Evolutionary conservation across 2,113 vertebrate genomes (phyloP).

Genomic region (Tiliqua scincoides): DNA sequence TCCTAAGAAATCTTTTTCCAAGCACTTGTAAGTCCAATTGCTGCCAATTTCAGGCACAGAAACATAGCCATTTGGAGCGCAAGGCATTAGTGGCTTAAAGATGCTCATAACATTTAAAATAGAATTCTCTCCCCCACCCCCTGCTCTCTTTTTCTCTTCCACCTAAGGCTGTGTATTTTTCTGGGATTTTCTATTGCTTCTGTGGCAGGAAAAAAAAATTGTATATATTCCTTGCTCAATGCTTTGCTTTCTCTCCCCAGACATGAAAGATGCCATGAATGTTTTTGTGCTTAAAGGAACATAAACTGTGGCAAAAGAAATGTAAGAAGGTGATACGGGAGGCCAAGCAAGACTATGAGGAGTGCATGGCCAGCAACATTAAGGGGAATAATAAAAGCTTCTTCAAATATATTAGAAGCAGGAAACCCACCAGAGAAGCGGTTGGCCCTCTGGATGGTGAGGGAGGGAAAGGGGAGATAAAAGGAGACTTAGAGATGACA

Average conservation of each 20-base stretch:
- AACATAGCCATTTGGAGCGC: constrained; percentile 57
- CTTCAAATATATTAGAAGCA: no score
- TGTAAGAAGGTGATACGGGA: no score
- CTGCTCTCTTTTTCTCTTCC: not conserved
- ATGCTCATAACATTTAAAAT: constrained; percentile 61
- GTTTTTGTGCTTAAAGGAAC: not conserved
- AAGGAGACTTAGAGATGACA: no score
- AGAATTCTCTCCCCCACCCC: not conserved
- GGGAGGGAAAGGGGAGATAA: no score
- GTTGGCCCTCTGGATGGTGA: no score
- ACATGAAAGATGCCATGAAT: constrained; percentile 24
- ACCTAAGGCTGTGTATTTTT: constrained; percentile 36
- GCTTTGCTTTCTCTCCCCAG: not conserved
- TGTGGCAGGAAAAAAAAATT: constrained; percentile 1
- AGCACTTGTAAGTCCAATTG: constrained; percentile 71
- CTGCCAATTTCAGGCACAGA: constrained; percentile 71
- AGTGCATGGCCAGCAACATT: no score
- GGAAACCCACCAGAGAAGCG: no score
- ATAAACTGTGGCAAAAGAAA: no score
- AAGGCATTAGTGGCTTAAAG: constrained; percentile 64
- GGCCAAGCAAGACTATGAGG: no score
- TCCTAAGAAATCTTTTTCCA: constrained; percentile 70
- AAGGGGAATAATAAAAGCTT: no score
- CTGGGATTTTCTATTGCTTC: not conserved
- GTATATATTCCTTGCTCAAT: not conserved